Evolutionary conservation across 1,140 invertebrate genomes (phyloP), one percentile per base, ranked within the genome.

Genomic region (Drosophila arawakana): DNA sequence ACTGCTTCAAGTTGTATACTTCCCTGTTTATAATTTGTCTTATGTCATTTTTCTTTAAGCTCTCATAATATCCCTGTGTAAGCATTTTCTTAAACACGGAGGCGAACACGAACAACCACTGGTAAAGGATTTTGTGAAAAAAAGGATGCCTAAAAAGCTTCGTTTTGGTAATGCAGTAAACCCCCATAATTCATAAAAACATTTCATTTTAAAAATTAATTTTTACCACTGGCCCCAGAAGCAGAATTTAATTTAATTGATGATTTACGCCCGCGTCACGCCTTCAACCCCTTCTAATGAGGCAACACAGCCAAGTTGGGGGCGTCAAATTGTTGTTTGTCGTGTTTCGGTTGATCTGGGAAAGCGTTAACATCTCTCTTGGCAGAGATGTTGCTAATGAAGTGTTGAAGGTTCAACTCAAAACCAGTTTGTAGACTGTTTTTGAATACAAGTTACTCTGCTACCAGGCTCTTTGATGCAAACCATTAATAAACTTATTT

Each of bases 181-280:
- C 79, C 79, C 78, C 81, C 73, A 81, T 81, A 81, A 81, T 81
- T 81, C 67, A 81, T 69, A 21, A 47, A 80, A 81, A 70, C 79
- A 77, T 81, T 81, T 81, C 78, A 77, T 77, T 81, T 81, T 74
- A 81, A 81, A 81, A 81, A 81, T 81, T 81, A 81, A 81, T 81
- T 81, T 81, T 66, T 61, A 78, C 47, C 79, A 71, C 73, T 78
- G 63, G 47, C 61, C 80, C 80, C 80, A 50, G 47, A 75, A 65
- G 75, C 55, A 72, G 75, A 68, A 82, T 82, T 75, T 82, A 67
- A 82, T 82, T 81, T 82, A 82, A 78, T 82, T 82, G 80, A 82
- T 82, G 74, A 82, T 78, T 82, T 82, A 81, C 74, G 70, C 55
- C 47, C 63, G 47, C 73, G 78, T 81, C 79, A 73, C 55, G 73